Percentiles rank a stretch among this genome's conserved stretches.
phyloP scores from a whole-genome alignment of 2,888 invertebrate species.

The Diploptera punctata region DNA sequence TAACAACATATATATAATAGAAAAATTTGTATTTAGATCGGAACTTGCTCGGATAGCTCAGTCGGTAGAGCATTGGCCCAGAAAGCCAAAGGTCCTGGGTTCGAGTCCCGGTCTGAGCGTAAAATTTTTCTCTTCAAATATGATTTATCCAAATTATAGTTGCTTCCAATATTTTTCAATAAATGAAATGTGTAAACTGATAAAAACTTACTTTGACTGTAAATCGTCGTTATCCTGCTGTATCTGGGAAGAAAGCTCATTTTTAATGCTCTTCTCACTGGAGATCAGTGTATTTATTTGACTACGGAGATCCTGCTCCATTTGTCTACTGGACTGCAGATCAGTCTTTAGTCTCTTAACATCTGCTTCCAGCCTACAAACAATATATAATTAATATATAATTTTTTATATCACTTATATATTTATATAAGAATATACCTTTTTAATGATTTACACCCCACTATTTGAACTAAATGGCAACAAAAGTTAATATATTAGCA shows the following conservation, averaged over 20 bases:
- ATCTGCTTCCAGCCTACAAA: constrained; percentile 70
- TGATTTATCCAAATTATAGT: too few species aligned
- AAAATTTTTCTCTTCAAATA: too few species aligned
- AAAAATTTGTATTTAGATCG: too few species aligned
- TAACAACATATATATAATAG: too few species aligned
- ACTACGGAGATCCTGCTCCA: constrained; percentile 74
- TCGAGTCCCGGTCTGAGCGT: too few species aligned
- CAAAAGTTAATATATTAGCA: not conserved
- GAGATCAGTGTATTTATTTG: constrained; percentile 70
- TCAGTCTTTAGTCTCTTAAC: constrained; percentile 76
- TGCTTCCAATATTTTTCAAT: too few species aligned
- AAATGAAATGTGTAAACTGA: too few species aligned
- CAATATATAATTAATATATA: not conserved
- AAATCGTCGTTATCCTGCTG: constrained; percentile 88
- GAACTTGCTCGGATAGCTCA: too few species aligned
- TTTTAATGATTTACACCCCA: too few species aligned
- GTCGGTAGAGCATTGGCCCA: too few species aligned
- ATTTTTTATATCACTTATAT: not conserved
- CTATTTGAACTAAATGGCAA: not conserved
- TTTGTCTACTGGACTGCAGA: constrained; percentile 72
- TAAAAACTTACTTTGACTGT: constrained; percentile 81
- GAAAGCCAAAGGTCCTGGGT: too few species aligned
- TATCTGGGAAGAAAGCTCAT: constrained; percentile 77
- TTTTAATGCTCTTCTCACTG: constrained; percentile 70
- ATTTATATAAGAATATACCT: too few species aligned